A percentile compares a stretch with the other conserved stretches of the same genome.
Conservation (phyloP, 2,888 invertebrate species). For the Pollenia amentaria region DNA sequence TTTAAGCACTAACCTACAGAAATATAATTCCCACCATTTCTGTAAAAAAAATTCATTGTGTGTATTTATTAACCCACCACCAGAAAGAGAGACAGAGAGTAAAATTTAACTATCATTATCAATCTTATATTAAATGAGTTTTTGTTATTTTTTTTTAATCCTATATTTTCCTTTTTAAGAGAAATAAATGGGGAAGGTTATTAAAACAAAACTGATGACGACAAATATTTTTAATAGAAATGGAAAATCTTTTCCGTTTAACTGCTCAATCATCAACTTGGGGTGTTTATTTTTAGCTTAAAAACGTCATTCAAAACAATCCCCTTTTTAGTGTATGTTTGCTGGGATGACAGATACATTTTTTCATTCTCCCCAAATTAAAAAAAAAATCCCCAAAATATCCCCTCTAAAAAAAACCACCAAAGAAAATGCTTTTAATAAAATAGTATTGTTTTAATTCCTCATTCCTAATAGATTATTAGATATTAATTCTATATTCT, state of each 20-base stretch:
- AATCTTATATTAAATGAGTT: slow-evolving; percentile 23
- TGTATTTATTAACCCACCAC: slow-evolving; percentile 1
- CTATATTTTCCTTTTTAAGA: neutral
- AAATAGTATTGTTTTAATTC: too few relatives aligned
- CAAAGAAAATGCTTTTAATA: too few relatives aligned
- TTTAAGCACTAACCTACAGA: too few relatives aligned
- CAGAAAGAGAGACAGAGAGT: slow-evolving; percentile 10
- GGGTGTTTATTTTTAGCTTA: slow-evolving; percentile 34
- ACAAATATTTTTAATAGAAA: slow-evolving; percentile 21
- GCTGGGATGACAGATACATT: too few relatives aligned
- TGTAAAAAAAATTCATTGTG: too few relatives aligned
- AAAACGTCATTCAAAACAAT: slow-evolving; percentile 50
- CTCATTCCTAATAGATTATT: too few relatives aligned
- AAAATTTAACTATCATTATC: slow-evolving; percentile 33
- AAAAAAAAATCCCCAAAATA: too few relatives aligned
- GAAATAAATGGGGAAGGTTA: neutral
- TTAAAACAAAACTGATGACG: slow-evolving; percentile 44
- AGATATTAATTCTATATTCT: too few relatives aligned
- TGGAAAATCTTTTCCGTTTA: neutral
- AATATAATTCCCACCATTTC: too few relatives aligned
- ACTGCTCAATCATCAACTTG: slow-evolving; percentile 3
- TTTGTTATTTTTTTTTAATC: slow-evolving; percentile 13
- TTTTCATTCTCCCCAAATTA: too few relatives aligned
- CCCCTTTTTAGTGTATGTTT: slow-evolving; percentile 17
- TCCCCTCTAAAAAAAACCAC: too few relatives aligned